Evolutionary conservation across 2,113 vertebrate species (phyloP), one percentile per base, ranked within the genome.

Genomic region (Promerops cafer): DNA sequence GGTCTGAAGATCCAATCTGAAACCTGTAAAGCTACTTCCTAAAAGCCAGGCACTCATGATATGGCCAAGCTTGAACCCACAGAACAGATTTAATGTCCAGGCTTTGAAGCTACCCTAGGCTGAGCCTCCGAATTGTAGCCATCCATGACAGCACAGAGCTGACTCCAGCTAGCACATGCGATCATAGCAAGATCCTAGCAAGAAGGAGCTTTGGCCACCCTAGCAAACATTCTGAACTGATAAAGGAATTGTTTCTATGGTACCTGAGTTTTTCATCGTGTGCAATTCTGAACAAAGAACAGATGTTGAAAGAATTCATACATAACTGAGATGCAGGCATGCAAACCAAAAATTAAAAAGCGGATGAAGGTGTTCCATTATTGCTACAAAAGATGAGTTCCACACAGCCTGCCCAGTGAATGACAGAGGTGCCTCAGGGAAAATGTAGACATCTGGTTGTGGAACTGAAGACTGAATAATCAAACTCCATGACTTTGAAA

Each of bases 331-430:
- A 84, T 64, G 16, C 16, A 52, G 23, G 11, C 26, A 39, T 47
- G 6, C 6, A 59, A 59, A 59, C 42, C 12, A 45, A 85, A 77
- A 75, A 30, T 19, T 70, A 6, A 49, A 20, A 84, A n/a, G 33
- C 0, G 0, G 3, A 33, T 50, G 3, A 54, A 66, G 11, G 3
- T 35, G 5, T 35, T 89, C 3, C 5, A 15, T 72, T 57, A 59
- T 39, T 90, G 28, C 18, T 78, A 16, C 11, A 74, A 74, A 70
- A 66, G 6, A n/a, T 6, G 17, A 63, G 3, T 44, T 42, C 22
- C 26, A 10, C 42, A 31, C 20, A 84, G n/a, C 35, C 17, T 59
- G 24, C 13, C 7, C 33, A 56, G 9, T 60, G 52, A 79, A 63
- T 3, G 16, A 47, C 26, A 53, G 18, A 56, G 7, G 4, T 49